Base-by-base conservation (phyloP, 2,113 vertebrate species). In the Chaenocephalus aceratus region DNA sequence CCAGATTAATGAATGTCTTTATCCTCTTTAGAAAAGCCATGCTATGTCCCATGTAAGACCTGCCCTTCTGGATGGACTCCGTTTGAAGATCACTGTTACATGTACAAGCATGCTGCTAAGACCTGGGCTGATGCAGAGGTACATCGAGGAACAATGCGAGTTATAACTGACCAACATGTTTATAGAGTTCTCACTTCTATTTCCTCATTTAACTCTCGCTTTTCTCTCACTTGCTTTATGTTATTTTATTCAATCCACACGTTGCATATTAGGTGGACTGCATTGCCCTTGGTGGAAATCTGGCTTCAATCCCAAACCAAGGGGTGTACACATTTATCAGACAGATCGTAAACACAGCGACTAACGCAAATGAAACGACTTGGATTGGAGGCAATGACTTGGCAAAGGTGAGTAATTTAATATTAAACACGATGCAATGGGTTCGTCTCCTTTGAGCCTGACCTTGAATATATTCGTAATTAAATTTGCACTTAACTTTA, bases 121-220 rank as follows among this genome's bases (percentile, higher is more conserved):
- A 10, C 18, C 26, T 67, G 48, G 48, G 64, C 49, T 34, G 64
- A 67, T 36, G 64, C 64, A 36, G 64, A 67, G 48, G 64, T 66
- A 52, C 15, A 10, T 30, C 4, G 5, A 36, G 36, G 36, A 36
- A 36, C 36, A 36, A 36, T 36, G 6, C 6, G 36, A 36, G 4
- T 6, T 26, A 26, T 26, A 26, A 26, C 26, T 26, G 26, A 26
- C 26, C 26, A 26, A 26, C 26, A 26, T 26, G 26, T 26, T 26
- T 26, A 26, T 26, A 26, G 26, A 26, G 26, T 26, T 26, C 36
- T 36, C 36, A 36, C 36, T 36, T 36, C 36, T 41, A 41, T 41
- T 5, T 41, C 26, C 3, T 30, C 26, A 30, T 30, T 30, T 30
- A 41, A 41, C 36, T 7, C 6, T 6, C 5, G 6, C 36, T 7